Evolutionary conservation across 2,888 invertebrate genomes (phyloP), one percentile per base, ranked within the genome.

Genomic region (Trachelus iudaicus): DNA sequence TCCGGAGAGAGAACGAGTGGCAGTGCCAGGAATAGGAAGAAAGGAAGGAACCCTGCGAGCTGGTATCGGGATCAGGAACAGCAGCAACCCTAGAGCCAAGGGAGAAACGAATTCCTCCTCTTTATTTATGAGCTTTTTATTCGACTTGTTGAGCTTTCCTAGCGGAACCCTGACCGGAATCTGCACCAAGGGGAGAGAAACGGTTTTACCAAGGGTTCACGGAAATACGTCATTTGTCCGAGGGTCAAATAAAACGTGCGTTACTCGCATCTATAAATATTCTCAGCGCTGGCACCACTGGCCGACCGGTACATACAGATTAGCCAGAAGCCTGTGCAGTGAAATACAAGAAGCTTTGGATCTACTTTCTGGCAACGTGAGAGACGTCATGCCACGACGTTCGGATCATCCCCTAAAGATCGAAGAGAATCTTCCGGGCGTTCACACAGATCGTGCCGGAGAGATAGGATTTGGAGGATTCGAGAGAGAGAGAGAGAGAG

Each of bases 61-160:
- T 23, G 2, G 23, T 23, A 23, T 23, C 56, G 23, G 56, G 23
- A 56, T 56, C 56, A 23, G 56, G 15, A 40, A 30, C 40, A 31
- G 68, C 34, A 15, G n/a, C 68, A 34, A 31, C 56, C 81, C 82
- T 82, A 83, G 85, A 84, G 83, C 80, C 75, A 82, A 80, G 77
- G 77, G 76, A 74, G 78, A 77, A 80, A 79, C 80, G 81, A 88
- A 86, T 86, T 85, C 85, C 87, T 86, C 87, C 87, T 89, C 88
- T 90, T 90, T 91, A 91, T 91, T 91, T 91, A 91, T 90, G 91
- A 90, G 91, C 90, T 91, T 91, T 91, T 91, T 91, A 91, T 91
- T 90, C 91, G 90, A 91, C 91, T 91, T 91, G 91, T 91, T 91
- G 91, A 91, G 87, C 88, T 87, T 81, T 84, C 83, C 83, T 82